Evolutionary conservation across 2,797 vertebrate genomes (phyloP).

Genomic region (Sebastes kiyomatsui): DNA sequence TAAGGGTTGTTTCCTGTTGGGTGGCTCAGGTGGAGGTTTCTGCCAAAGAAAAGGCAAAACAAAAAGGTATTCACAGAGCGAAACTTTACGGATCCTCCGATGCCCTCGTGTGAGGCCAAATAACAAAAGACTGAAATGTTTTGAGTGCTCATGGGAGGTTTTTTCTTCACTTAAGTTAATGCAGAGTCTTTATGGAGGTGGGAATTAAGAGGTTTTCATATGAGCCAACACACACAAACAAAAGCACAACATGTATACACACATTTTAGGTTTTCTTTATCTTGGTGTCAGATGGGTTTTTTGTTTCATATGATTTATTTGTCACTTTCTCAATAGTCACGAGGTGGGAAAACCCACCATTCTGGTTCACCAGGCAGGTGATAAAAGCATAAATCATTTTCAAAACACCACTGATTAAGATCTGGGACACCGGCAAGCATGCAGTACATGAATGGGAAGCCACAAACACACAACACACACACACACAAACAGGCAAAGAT

Average conservation of each 20-base stretch:
- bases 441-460: constrained; percentile 37
- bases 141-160: constrained; percentile 20
- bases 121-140: constrained; percentile 51
- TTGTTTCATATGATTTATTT: not conserved
- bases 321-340: not conserved
- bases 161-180: constrained; percentile 2
- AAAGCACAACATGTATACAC: not conserved
- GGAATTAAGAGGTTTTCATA: constrained; percentile 27
- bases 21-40: constrained; percentile 61
- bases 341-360: constrained; percentile 12
- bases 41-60: constrained; percentile 56
- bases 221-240: constrained; percentile 9
- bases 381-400: constrained; percentile 45
- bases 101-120: constrained; percentile 26
- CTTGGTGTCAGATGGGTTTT: not conserved
- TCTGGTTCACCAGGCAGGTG: constrained; percentile 42
- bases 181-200: constrained; percentile 8
- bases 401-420: constrained; percentile 54
- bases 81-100: constrained; percentile 36
- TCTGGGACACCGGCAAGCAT: constrained; percentile 43
- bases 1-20: constrained; percentile 66
- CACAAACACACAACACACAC: constrained; percentile 3
- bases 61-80: constrained; percentile 53
- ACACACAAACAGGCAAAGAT: not conserved
- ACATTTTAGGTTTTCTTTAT: not conserved